Evolutionary conservation across 2,888 invertebrate species (phyloP), one percentile per base, ranked within the genome.

Genomic region (Melieria picta): DNA sequence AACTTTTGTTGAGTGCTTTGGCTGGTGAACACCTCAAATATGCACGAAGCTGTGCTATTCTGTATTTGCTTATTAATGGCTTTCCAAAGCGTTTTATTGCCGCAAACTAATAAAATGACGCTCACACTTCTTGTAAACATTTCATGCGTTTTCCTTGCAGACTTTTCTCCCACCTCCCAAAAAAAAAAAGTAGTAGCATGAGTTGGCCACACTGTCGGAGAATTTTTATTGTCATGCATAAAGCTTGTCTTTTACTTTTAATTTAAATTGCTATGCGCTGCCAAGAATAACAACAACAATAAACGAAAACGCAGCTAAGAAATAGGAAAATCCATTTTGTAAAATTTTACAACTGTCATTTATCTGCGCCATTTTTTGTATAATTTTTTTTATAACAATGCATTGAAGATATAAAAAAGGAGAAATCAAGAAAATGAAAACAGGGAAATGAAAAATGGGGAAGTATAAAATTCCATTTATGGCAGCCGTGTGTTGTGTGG

Each of bases 71-170:
- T 64, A 64, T 71, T 66, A 57, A 47, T 75, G 69, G 73, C 55
- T 76, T 74, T 75, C 74, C 76, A 77, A 82, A 82, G 82, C 80
- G 81, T 82, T 82, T 82, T 83, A 82, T 82, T 67, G 61, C 47
- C 45, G 58, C 63, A 69, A 62, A 67, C 67, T 67, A 67, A 67
- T 67, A 67, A 67, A 67, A 67, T 50, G 60, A 30, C 30, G 0
- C 30, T 30, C 30, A 30, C 30, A 30, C 30, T 30, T 30, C 1
- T 30, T 30, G 30, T 30, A 30, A 3, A 30, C 30, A 2, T 3
- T 3, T 30, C 30, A 1, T 30, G 30, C 30, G 30, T 30, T 30
- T 30, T 30, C 30, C 30, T 30, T 30, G 30, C 30, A 30, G 30
- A 30, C 4, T 47, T 42, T 5, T 30, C 13, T 58, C 48, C 43